Evolutionary conservation across 1,140 invertebrate species (phyloP), one percentile per base, ranked within the genome.

Genomic region (Thaumetopoea pityocampa): DNA sequence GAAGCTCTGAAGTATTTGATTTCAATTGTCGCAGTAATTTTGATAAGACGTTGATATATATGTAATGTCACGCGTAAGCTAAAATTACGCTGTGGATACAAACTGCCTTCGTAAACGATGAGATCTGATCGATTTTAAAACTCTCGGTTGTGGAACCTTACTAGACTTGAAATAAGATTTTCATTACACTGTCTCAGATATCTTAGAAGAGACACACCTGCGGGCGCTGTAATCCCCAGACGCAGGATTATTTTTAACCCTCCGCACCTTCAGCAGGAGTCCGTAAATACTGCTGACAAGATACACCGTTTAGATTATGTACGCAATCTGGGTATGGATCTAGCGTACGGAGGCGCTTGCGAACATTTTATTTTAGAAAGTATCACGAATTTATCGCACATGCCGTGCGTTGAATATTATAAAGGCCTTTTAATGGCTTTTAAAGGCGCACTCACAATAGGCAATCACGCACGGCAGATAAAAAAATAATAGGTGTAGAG

Each of bases 101-200:
- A 74, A 77, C 76, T 65, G 57, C 36, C 69, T 67, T 37, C 30
- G 57, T 66, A 73, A 69, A 72, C 61, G 70, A 67, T 50, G 35
- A 32, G 44, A 16, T 32, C 50, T 60, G 62, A 70, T 74, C 64
- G 69, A 74, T 76, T 63, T 56, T 46, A 37, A 23, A 22, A 33
- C 8, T 27, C 8, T 5, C 11, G 6, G 26, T 48, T 46, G 58
- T 30, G 16, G 14, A 26, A 51, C 54, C 33, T 33, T 59, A 28
- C 52, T n/a, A 5, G 11, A 8, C 2, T 34, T 7, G 5, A 9
- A 3, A 51, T 44, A 67, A 51, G 56, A 59, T 45, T 7, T 15
- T 51, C 15, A 40, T 52, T 34, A 30, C 24, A n/a, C 8, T 47
- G 18, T 40, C 43, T 51, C 32, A 54, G 51, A 67, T n/a, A n/a